Evolutionary conservation across 2,113 vertebrate genomes (phyloP), one percentile per base, ranked within the genome.

Genomic region (Aspidoscelis tigris): DNA sequence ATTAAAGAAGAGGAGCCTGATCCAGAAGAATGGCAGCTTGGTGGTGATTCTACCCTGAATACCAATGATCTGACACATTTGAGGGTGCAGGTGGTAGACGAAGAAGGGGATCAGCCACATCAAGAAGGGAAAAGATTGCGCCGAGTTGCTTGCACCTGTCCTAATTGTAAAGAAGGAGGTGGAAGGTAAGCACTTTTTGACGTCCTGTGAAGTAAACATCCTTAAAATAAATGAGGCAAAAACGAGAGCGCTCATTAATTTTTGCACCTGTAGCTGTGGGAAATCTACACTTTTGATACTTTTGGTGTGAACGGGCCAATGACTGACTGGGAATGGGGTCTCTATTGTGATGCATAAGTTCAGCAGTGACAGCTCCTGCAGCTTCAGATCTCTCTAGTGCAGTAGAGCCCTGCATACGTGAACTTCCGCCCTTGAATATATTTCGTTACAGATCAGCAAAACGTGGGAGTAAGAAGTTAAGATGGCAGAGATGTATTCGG

Each of bases 1-100:
- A 99, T 99, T 95, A 99, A 99, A 94, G 98, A 97, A 93, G 96
- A 99, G 94, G 99, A 99, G 90, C 98, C 98, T 70, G 98, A 99
- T 94, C 97, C 98, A 64, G 98, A 98, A 94, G 98, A 99, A 85
- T 99, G 99, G 99, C 98, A 99, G 95, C 97, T 99, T 91, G 97
- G 97, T 95, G 96, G 97, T 58, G 97, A 99, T 95, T 99, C 99
- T 82, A 99, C 98, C 81, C 95, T 99, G 94, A 98, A 99, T 96
- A 96, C 98, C 82, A 99, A 97, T 89, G 99, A 99, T 94, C 95
- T 99, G 91, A 99, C 99, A 86, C 98, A 99, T 93, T 96, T 99
- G 92, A 97, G 96, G 84, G 99, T 98, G 87, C 96, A 97, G 88
- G 96, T 99, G 84, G 97, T 98, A 93, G 99, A 99, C 76, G 99